Conservation (phyloP, 2,797 vertebrate genomes). For the Epinephelus awoara region DNA sequence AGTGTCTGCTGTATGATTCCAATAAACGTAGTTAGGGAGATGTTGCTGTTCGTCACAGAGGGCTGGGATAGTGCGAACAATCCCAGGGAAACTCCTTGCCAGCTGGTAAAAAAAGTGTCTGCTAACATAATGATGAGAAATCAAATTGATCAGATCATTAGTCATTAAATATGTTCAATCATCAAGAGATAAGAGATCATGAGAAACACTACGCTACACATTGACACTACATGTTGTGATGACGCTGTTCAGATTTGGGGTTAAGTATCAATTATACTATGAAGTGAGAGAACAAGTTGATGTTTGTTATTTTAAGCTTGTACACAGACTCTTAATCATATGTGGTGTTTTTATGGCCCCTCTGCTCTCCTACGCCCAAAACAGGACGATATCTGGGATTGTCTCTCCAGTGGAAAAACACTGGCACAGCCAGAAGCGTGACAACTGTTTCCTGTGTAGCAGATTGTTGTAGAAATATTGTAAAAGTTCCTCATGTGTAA, state of each 20-base stretch:
- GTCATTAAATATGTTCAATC: background rate
- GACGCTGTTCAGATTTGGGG: background rate
- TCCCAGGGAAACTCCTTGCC: too few relatives aligned
- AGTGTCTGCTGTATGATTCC: too few relatives aligned
- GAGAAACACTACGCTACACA: too few relatives aligned
- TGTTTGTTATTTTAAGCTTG: constrained; percentile 36
- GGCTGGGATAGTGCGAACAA: too few relatives aligned
- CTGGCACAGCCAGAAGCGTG: constrained; percentile 58
- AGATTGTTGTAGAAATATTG: constrained; percentile 59
- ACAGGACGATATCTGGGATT: constrained; percentile 52
- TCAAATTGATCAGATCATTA: background rate
- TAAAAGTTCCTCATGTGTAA: constrained; percentile 43
- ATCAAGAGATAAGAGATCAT: too few relatives aligned
- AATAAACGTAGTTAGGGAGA: too few relatives aligned
- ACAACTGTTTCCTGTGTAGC: constrained; percentile 75
- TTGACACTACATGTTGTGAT: background rate
- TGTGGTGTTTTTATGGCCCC: constrained; percentile 47
- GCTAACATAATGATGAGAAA: background rate
- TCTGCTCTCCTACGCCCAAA: constrained; percentile 46
- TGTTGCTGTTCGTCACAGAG: too few relatives aligned
- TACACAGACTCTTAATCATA: constrained; percentile 45
- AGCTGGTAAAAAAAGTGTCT: background rate
- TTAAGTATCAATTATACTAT: background rate
- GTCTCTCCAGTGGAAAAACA: constrained; percentile 71
- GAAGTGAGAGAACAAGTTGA: constrained; percentile 1